Conservation (phyloP, 2,888 invertebrate genomes). For the Eupithecia abbreviata region DNA sequence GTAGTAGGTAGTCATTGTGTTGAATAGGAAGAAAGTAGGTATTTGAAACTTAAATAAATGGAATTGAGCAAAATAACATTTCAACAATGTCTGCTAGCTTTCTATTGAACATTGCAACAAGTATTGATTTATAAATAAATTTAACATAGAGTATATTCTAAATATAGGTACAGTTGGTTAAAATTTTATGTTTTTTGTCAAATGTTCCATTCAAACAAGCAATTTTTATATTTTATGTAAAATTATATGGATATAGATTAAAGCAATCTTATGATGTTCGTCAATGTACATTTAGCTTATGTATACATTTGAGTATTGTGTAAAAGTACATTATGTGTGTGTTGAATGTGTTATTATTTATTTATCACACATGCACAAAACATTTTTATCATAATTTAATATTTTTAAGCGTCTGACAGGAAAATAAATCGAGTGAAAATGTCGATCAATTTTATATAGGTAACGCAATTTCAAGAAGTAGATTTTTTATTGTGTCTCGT, state of each 20-base stretch:
- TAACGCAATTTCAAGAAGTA: slow-evolving; percentile 15
- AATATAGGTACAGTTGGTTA: background rate
- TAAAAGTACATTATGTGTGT: slow-evolving; percentile 63
- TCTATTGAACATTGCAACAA: background rate
- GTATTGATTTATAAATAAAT: background rate
- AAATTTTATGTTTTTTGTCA: background rate
- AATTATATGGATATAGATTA: background rate
- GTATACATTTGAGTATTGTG: slow-evolving; percentile 67
- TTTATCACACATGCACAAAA: slow-evolving; percentile 66
- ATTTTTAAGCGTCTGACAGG: background rate
- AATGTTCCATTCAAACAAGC: background rate
- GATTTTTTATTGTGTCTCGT: slow-evolving; percentile 21
- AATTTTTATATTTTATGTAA: background rate
- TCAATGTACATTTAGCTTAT: slow-evolving; percentile 66
- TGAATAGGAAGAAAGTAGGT: background rate
- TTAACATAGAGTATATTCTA: background rate
- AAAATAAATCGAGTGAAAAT: background rate
- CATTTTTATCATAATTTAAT: slow-evolving; percentile 44
- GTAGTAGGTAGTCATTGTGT: background rate
- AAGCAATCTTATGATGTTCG: slow-evolving; percentile 50
- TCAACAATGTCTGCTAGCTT: background rate
- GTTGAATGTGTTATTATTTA: slow-evolving; percentile 67
- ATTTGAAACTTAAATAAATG: background rate
- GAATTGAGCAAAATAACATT: background rate
- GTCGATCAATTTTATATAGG: slow-evolving; percentile 22